Base-by-base conservation (phyloP, 2,888 invertebrate species). In the Diadegma fenestrale region DNA sequence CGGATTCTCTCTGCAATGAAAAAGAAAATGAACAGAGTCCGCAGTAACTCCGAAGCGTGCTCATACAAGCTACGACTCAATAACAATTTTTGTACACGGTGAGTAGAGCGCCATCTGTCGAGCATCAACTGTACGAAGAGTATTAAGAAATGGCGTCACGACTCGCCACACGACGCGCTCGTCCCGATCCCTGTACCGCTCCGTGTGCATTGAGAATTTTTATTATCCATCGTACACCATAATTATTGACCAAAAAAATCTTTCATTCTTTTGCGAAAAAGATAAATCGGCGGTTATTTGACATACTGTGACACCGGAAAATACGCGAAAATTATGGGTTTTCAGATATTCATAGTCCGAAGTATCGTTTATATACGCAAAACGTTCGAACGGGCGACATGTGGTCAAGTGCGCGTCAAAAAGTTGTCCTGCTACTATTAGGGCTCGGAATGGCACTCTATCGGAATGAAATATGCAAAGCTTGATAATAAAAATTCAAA, bases 381-480 rank as follows among this genome's bases (percentile, higher is more conserved):
- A 10, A 10, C 33, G 12, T 26, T 26, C 6, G 14, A 58, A 5
- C 14, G 26, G 22, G 26, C 12, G 14, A 58, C 22, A 26, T 2
- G 26, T 54, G 54, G 26, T 58, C 58, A 22, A 58, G 26, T 58
- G 14, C 14, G 26, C 12, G 14, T 14, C 14, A 26, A 58, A 58
- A 26, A 58, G 12, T 14, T 26, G 26, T 58, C 14, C 26, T 37
- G 7, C 6, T 37, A 0, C 37, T 8, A 26, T 58, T 54, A 22
- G 8, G 22, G 8, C 22, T 54, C 12, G 12, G 6, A 58, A 58
- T 26, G 14, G 6, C 58, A 26, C 14, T 26, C 58, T 14, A 58
- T 26, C 58, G 58, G 14, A 58, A 58, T 58, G 26, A 58, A 58
- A 26, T 26, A 58, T 26, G 58, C 26, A 58, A 58, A 58, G 26